Percentiles rank a stretch among this genome's conserved stretches.
Evolutionary conservation across 2,888 invertebrate species (phyloP).

Genomic region (Protula sp.): DNA sequence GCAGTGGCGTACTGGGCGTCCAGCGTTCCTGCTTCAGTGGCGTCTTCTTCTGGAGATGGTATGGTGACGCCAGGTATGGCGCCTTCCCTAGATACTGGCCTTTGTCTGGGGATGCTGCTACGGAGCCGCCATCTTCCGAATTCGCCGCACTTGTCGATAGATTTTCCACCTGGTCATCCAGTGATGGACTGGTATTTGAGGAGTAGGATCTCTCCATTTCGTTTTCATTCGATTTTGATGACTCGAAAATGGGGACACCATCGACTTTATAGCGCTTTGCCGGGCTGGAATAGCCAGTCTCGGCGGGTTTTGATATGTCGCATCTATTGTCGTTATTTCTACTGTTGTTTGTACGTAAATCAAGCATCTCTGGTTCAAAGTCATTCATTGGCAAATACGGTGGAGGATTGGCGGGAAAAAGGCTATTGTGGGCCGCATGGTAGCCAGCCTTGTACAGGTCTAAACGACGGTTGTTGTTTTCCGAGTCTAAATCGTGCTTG

Average conservation of each 20-base stretch:
- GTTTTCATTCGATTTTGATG: neutral
- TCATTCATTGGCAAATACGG: neutral
- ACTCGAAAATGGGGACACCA: neutral
- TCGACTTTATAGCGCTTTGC: neutral
- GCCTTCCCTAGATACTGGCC: slow-evolving; percentile 1
- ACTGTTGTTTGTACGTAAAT: neutral
- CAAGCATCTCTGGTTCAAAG: neutral
- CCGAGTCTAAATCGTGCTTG: neutral
- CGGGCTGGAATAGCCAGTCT: neutral
- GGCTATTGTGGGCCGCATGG: neutral
- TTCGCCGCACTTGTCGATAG: neutral
- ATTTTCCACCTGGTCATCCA: neutral
- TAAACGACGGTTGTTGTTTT: neutral
- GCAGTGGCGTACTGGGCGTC: slow-evolving; percentile 9
- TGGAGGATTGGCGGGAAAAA: neutral
- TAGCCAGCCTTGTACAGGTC: neutral
- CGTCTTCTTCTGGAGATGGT: slow-evolving; percentile 3
- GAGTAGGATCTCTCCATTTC: neutral
- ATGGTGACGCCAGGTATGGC: neutral
- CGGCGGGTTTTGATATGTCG: no score
- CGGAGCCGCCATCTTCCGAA: neutral
- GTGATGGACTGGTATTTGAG: neutral
- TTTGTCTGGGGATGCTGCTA: neutral
- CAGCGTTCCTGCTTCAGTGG: slow-evolving; percentile 11
- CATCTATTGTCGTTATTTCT: neutral